Conservation (phyloP, 1,140 invertebrate genomes). For the Gonatopus flavifemur region DNA sequence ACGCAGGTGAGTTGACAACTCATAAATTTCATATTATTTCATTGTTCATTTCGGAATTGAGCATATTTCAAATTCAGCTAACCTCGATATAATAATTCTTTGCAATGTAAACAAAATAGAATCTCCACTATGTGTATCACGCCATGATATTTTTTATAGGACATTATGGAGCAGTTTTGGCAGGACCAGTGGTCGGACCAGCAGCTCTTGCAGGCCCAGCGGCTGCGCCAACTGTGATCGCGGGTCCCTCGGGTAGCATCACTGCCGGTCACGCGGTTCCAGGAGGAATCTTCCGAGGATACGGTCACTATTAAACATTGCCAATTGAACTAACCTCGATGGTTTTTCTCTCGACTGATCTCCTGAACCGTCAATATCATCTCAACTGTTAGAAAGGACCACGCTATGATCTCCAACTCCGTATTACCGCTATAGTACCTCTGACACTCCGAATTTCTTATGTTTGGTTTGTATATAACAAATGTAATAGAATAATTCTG, state of each 20-base stretch:
- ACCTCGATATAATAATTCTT: not conserved
- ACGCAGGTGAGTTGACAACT: not conserved
- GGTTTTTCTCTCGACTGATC: constrained; percentile 36
- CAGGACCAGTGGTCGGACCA: constrained; percentile 43
- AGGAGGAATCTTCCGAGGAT: constrained; percentile 36
- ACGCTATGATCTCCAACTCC: constrained; percentile 43
- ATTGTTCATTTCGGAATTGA: not conserved
- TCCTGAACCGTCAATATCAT: constrained; percentile 23
- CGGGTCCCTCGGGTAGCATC: constrained; percentile 53
- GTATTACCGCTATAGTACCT: constrained; percentile 48
- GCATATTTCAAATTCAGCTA: not conserved
- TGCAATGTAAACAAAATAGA: not conserved
- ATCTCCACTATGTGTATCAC: not conserved
- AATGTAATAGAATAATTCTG: too few relatives aligned
- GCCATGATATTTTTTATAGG: constrained; percentile 15
- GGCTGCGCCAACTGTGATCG: constrained; percentile 46
- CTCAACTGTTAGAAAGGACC: constrained; percentile 30
- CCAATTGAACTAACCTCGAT: not conserved
- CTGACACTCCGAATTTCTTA: constrained; percentile 14
- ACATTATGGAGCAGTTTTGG: constrained; percentile 39
- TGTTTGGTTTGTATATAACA: constrained; percentile 30
- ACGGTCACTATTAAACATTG: constrained; percentile 29
- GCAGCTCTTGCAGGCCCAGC: constrained; percentile 48
- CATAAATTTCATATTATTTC: too few relatives aligned
- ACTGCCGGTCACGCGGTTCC: constrained; percentile 38